Conservation (phyloP, 2,888 invertebrate species). For the Drosophila paranaensis region DNA sequence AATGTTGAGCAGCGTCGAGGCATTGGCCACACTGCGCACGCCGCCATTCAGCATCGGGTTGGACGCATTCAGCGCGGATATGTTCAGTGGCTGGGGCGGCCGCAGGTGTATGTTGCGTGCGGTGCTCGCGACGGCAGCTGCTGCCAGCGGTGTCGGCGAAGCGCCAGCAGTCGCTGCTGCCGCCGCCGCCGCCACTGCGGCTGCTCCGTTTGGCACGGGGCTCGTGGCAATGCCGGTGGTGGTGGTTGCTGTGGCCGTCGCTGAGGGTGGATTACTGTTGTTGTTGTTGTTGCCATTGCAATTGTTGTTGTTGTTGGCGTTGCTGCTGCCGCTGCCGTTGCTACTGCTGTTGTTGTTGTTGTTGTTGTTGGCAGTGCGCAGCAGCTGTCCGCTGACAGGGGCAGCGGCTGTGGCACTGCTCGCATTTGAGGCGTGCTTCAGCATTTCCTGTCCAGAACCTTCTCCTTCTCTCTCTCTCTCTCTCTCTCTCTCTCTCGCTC, state of each 20-base stretch:
- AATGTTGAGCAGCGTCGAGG: constrained; percentile 65
- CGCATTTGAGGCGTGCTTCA: constrained; percentile 82
- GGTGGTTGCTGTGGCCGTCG: constrained; percentile 4
- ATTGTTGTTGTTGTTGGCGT: constrained; percentile 2
- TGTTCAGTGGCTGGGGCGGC: constrained; percentile 88
- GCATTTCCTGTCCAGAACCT: constrained; percentile 66
- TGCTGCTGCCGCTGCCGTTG: constrained; percentile 5
- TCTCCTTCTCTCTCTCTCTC: not conserved
- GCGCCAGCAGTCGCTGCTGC: constrained; percentile 36
- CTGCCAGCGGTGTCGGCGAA: constrained; percentile 65
- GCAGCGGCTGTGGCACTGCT: constrained; percentile 56
- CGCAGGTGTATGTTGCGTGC: constrained; percentile 82
- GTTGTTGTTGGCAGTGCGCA: constrained; percentile 52
- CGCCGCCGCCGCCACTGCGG: constrained; percentile 11
- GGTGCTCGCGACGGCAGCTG: constrained; percentile 79
- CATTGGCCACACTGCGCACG: constrained; percentile 81
- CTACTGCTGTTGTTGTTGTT: constrained; percentile 3
- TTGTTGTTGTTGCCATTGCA: constrained; percentile 14
- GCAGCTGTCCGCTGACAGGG: constrained; percentile 63
- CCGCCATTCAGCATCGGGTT: constrained; percentile 58
- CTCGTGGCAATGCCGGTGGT: constrained; percentile 6
- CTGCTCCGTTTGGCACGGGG: constrained; percentile 23
- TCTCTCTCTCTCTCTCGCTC: not conserved
- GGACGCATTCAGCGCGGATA: constrained; percentile 86
- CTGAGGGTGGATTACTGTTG: constrained; percentile 46